Conservation (phyloP, 2,113 vertebrate genomes). For the Neopipo cinnamomea region DNA sequence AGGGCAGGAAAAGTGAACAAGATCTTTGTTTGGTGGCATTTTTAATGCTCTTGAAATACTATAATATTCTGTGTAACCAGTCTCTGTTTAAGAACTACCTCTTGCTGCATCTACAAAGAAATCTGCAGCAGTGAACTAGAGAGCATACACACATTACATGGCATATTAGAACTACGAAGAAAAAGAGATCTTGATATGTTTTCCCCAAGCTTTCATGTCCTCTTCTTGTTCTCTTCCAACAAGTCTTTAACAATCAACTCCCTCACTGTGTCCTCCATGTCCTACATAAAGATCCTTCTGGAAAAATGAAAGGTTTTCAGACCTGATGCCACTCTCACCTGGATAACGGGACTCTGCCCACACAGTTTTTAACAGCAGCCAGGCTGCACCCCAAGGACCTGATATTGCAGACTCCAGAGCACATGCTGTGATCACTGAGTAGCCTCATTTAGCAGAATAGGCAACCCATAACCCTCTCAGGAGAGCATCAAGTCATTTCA, state of each 20-base stretch:
- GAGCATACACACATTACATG: not conserved
- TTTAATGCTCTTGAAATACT: constrained; percentile 14
- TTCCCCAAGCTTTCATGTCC: not conserved
- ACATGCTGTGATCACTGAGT: not conserved
- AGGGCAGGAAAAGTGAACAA: constrained; percentile 13
- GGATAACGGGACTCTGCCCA: not conserved
- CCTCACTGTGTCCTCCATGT: not conserved
- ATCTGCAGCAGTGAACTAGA: not conserved
- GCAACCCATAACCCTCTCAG: not conserved
- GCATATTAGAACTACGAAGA: not conserved
- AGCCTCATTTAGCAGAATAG: not conserved
- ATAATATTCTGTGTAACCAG: not conserved
- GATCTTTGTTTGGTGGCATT: constrained; percentile 18
- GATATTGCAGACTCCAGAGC: not conserved
- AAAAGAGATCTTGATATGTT: not conserved
- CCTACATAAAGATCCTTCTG: not conserved
- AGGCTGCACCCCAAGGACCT: not conserved
- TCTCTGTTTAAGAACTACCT: not conserved
- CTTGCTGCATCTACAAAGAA: not conserved
- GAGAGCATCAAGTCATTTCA: not conserved
- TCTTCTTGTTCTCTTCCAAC: not conserved
- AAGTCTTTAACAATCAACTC: not conserved
- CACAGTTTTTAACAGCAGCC: not conserved
- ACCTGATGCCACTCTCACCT: not conserved
- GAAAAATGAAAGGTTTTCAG: constrained; percentile 16